These are phyloP conservation scores for Drosophila nebulosa DNA, from an alignment of 1,140 invertebrate species.

Conservation along the genomic window DNA sequence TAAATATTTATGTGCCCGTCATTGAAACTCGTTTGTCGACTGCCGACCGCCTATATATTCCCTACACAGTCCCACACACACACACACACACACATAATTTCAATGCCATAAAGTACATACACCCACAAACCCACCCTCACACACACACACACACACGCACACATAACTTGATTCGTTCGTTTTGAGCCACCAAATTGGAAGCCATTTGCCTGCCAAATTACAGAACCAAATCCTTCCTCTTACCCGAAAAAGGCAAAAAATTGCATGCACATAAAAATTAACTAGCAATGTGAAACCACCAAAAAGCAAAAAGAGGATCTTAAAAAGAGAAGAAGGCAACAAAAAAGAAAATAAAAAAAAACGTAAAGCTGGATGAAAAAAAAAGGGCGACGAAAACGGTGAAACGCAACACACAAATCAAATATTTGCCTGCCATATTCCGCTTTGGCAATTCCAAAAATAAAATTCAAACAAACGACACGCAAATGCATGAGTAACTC, in stretches of 20 bases:
- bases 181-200: constrained; percentile 5
- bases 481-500: constrained; percentile 38
- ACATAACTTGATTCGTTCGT: background rate
- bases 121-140: background rate
- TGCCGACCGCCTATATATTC: background rate
- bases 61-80: background rate
- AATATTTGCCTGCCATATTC: constrained; percentile 57
- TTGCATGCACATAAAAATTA: constrained; percentile 64
- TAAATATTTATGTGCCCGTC: background rate
- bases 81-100: background rate
- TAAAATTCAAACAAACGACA: constrained; percentile 54
- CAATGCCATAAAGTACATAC: background rate
- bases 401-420: constrained; percentile 28
- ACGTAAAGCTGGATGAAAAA: constrained; percentile 11
- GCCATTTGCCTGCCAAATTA: constrained; percentile 10
- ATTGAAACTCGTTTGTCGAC: background rate
- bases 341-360: constrained; percentile 15
- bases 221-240: background rate
- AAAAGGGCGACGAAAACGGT: constrained; percentile 16
- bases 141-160: background rate
- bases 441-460: constrained; percentile 22
- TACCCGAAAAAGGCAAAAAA: constrained; percentile 23
- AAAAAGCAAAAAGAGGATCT: background rate
- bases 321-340: constrained; percentile 5
- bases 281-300: constrained; percentile 48